A percentile compares a stretch with the other conserved stretches of the same genome.
Evolutionary conservation across 2,888 invertebrate genomes (phyloP).

Genomic region (Anarsia innoxiella): DNA sequence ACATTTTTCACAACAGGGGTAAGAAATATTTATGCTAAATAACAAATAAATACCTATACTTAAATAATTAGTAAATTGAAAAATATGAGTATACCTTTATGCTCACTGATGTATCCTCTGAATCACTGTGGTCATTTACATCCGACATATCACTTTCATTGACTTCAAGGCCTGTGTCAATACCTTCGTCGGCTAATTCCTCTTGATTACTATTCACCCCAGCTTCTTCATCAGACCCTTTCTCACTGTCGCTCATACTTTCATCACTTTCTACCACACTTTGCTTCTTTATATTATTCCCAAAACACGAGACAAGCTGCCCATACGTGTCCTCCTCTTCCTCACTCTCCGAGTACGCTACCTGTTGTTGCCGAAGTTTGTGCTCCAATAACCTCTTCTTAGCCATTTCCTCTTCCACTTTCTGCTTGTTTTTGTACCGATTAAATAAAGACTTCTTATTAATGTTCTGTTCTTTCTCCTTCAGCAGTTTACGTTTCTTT

Average conservation of each 20-base stretch:
- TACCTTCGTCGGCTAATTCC: background rate
- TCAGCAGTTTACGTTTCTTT: conserved; percentile 36
- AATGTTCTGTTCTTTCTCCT: conserved; percentile 33
- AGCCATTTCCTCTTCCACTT: conserved; percentile 59
- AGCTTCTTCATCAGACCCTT: conserved; percentile 8
- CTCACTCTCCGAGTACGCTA: conserved; percentile 67
- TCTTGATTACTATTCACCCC: too few species aligned
- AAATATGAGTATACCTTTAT: too few species aligned
- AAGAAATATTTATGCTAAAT: too few species aligned
- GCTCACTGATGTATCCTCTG: background rate
- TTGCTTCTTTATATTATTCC: conserved; percentile 27
- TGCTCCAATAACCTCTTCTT: conserved; percentile 55
- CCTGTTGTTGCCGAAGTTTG: conserved; percentile 45
- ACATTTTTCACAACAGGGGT: too few species aligned
- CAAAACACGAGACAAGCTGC: conserved; percentile 70
- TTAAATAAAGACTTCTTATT: conserved; percentile 67
- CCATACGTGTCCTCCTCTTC: conserved; percentile 66
- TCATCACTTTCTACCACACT: conserved; percentile 24
- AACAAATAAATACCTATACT: too few species aligned
- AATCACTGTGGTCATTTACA: background rate
- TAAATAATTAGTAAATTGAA: too few species aligned
- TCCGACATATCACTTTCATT: background rate
- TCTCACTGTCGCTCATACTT: conserved; percentile 6
- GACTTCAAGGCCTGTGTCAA: background rate
- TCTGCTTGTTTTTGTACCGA: conserved; percentile 65